These are phyloP conservation scores for Escarpia spicata DNA, from an alignment of 2,888 invertebrate species.

Conservation along the genomic window DNA sequence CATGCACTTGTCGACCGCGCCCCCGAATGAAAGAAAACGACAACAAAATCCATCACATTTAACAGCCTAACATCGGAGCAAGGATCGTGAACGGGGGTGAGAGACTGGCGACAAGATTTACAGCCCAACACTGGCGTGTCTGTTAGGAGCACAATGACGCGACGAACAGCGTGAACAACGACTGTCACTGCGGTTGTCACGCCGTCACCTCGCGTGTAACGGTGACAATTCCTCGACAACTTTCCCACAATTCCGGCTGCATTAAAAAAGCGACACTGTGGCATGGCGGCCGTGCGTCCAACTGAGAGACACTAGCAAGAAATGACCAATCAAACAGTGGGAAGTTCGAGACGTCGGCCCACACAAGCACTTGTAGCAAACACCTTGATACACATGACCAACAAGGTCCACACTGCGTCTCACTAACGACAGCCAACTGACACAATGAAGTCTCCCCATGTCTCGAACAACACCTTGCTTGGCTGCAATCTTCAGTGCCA, in stretches of 20 bases:
- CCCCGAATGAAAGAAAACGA: background rate
- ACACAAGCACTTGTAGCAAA: background rate
- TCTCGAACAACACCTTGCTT: background rate
- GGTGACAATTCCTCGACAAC: slow-evolving; percentile 2
- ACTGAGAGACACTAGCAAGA: background rate
- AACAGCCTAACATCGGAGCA: background rate
- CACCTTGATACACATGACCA: background rate
- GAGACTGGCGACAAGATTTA: background rate
- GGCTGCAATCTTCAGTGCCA: background rate
- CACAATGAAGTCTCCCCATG: background rate
- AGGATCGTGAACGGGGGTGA: background rate
- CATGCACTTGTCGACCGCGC: background rate
- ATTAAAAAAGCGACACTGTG: background rate
- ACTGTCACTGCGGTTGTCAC: background rate
- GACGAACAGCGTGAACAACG: background rate
- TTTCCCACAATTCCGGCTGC: slow-evolving; percentile 10
- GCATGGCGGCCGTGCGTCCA: background rate
- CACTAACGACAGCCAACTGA: background rate
- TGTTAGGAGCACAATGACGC: background rate
- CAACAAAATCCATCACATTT: background rate
- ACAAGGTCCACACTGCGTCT: background rate
- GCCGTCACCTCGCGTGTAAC: background rate
- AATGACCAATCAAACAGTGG: background rate
- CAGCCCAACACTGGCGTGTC: background rate
- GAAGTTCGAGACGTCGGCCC: background rate